These are phyloP conservation scores for Elymnias hypermnestra DNA, from an alignment of 1,140 invertebrate species.

Conservation along the genomic window DNA sequence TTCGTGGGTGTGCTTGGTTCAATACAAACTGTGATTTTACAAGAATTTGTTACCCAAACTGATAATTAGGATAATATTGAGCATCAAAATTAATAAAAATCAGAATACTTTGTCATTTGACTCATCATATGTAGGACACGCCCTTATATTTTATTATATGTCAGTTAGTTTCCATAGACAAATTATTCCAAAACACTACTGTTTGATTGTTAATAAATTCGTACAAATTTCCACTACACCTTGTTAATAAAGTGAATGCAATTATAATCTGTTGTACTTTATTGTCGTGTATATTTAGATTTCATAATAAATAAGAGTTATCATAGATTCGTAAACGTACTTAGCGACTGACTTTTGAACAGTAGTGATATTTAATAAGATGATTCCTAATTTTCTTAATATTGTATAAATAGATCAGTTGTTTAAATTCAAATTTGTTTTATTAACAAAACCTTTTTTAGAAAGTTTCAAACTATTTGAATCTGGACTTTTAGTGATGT, in stretches of 20 bases:
- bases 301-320: conserved; percentile 9
- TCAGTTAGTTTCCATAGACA: background rate
- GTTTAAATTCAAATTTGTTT: conserved; percentile 31
- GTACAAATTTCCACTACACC: conserved; percentile 19
- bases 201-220: conserved; percentile 12
- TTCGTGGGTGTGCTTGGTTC: too few relatives aligned
- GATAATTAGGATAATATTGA: too few relatives aligned
- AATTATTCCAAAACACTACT: conserved; percentile 15
- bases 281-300: conserved; percentile 7
- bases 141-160: too few relatives aligned
- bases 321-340: conserved; percentile 9
- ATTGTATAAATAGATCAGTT: conserved; percentile 58
- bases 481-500: too few relatives aligned
- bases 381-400: conserved; percentile 48
- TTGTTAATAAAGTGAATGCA: conserved; percentile 6
- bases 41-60: too few relatives aligned
- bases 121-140: too few relatives aligned
- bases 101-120: too few relatives aligned
- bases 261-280: conserved; percentile 17
- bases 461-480: too few relatives aligned
- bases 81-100: too few relatives aligned
- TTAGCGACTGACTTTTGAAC: conserved; percentile 36
- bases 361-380: conserved; percentile 36
- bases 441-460: too few relatives aligned
- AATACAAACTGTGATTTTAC: too few relatives aligned